Conservation (phyloP, 2,888 invertebrate species). For the Pristionchus maxplancki region DNA sequence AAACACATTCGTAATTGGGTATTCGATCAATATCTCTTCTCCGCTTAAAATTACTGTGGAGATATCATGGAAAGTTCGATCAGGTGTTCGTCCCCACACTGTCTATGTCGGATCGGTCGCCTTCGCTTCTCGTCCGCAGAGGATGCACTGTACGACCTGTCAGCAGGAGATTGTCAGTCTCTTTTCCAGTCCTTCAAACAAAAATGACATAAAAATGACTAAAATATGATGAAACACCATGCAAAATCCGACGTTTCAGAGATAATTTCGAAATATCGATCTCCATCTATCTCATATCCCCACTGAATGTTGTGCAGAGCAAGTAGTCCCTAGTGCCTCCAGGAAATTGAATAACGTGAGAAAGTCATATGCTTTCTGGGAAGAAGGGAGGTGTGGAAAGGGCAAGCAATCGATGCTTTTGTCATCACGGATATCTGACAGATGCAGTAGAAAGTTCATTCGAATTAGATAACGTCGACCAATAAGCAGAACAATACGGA, state of each 20-base stretch:
- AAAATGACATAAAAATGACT: not conserved
- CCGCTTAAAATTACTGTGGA: too few species aligned
- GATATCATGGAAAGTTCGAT: too few species aligned
- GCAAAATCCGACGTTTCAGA: too few species aligned
- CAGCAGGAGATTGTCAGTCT: slow-evolving; percentile 6
- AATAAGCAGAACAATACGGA: too few species aligned
- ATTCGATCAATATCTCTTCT: too few species aligned
- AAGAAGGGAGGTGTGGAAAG: not conserved
- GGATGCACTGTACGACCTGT: slow-evolving; percentile 10
- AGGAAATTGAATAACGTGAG: not conserved
- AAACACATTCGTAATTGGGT: too few species aligned
- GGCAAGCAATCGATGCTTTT: not conserved
- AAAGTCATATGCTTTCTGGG: not conserved
- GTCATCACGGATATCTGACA: not conserved
- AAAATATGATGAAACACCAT: too few species aligned
- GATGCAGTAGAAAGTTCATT: too few species aligned
- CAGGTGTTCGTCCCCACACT: not conserved
- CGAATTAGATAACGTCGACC: too few species aligned
- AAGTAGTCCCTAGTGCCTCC: not conserved
- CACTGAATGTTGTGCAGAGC: not conserved
- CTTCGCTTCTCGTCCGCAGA: not conserved
- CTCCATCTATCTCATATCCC: not conserved
- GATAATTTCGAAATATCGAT: not conserved
- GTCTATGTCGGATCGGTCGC: slow-evolving; percentile 29
- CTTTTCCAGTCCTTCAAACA: not conserved